Base-by-base conservation (phyloP, 2,888 invertebrate species). In the Agrenia bidenticulata region DNA sequence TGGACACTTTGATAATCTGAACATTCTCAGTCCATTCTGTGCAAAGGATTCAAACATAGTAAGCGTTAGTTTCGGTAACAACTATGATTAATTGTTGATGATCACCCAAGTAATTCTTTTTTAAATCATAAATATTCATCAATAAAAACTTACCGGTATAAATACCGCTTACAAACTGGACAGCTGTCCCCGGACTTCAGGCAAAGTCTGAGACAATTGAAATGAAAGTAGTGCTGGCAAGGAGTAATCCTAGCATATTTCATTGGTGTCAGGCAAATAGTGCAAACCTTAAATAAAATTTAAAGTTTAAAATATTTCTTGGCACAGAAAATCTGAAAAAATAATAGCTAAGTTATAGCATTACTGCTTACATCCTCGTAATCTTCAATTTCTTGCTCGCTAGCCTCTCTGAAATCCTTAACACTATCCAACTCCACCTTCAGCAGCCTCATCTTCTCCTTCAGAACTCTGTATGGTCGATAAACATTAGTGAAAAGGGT, bases 191-290 rank as follows among this genome's bases (percentile, higher is more conserved):
- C 55, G 50, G 84, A 82, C 71, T 87, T 88, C n/a, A 90, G 82
- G 77, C 89, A 90, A 72, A 85, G 84, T 67, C 89, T 81, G 23
- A 90, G 81, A 77, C 90, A 90, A 78, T 87, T 87, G 0, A 88
- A 88, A 78, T 90, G 90, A 80, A 90, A 90, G 78, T 88, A 84
- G 78, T 90, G 90, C 57, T 88, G 88, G 78, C 90, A 90, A 0
- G 89, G 89, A 0, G 90, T 90, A 11, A 89, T 85, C 42, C 89
- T 82, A 0, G 90, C 90, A 7, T 85, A 84, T 60, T 81, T 81
- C 89, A 90, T 89, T 1, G 81, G 78, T 67, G 85, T 87, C 39
- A 90, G 82, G 77, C 90, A 90, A 2, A 90, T 88, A 0, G 89
- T 88, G 78, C 90, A 90, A 0, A 90, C 88, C 75, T 90, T n/a